Conservation (phyloP, 1,140 invertebrate genomes). For the Drosophila tropicalis region DNA sequence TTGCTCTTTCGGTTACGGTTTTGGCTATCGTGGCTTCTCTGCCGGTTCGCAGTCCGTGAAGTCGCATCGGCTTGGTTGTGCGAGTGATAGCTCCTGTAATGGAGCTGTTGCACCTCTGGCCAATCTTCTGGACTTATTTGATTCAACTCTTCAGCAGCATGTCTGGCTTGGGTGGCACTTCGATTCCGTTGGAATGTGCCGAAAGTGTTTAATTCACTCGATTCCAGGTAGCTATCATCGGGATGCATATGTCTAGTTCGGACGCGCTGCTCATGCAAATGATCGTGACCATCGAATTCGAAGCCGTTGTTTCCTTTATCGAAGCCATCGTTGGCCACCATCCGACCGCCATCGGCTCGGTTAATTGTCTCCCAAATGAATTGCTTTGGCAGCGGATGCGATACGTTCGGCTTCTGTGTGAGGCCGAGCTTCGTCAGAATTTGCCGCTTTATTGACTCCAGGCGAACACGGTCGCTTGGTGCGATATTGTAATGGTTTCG, state of each 20-base stretch:
- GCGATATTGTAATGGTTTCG: conserved; percentile 52
- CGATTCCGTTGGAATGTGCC: conserved; percentile 18
- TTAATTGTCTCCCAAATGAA: conserved; percentile 88
- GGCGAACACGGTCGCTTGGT: conserved; percentile 85
- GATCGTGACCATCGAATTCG: conserved; percentile 4
- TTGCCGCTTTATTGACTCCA: conserved; percentile 91
- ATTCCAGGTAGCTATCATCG: conserved; percentile 5
- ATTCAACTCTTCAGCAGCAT: conserved; percentile 12
- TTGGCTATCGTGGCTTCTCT: conserved; percentile 12
- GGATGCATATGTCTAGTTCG: background rate
- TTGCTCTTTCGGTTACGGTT: conserved; percentile 39
- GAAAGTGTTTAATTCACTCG: background rate
- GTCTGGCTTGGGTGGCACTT: background rate
- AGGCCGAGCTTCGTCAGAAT: conserved; percentile 90
- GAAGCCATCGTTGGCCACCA: conserved; percentile 47
- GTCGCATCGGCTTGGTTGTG: background rate
- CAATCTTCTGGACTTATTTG: conserved; percentile 18
- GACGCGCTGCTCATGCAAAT: background rate
- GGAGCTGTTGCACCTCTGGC: conserved; percentile 24
- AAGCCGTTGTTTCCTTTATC: conserved; percentile 24
- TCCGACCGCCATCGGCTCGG: conserved; percentile 84
- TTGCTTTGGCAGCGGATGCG: conserved; percentile 87
- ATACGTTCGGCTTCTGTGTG: conserved; percentile 88
- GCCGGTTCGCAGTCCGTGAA: conserved; percentile 10
- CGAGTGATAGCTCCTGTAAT: conserved; percentile 8